Base-by-base conservation (phyloP, 2,113 vertebrate species). In the Notechis scutatus region DNA sequence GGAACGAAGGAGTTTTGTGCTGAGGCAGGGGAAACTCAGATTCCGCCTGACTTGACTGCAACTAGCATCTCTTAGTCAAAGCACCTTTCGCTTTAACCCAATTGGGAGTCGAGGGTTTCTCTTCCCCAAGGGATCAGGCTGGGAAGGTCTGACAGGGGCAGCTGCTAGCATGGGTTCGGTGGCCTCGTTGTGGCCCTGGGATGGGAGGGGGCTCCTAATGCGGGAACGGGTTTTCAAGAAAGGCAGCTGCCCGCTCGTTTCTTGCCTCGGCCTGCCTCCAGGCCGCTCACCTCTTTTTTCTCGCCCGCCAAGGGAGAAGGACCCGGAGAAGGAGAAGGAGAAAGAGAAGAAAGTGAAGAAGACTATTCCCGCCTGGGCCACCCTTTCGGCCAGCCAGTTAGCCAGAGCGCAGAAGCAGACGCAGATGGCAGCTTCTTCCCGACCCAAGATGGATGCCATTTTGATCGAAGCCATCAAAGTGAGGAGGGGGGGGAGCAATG, bases 351-450 rank as follows among this genome's bases (percentile, higher is more conserved):
- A 99, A 95, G 98, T 99, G 97, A 99, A 99, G 95, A 98, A 98
- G 97, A 99, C 98, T 50, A 99, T 99, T 96, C 99, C 99, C 52
- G 98, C 98, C 0, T 99, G 99, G 99, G 99, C 99, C 11, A 99
- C 98, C 3, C 97, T 99, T 92, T 97, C 98, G 26, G 97, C 98
- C 93, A 98, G 97, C 97, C 99, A 99, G 97, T 98, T 99, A 21
- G 98, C 98, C 26, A 97, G 98, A 2, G 98, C 98, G 8, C 97
- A 99, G 97, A 99, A 98, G 96, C 97, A 98, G 91, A 97, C 98
- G 24, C 97, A 98, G 20, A 98, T 98, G 96, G 97, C 98, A 93
- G 98, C 98, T 85, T 98, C 98, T 69, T 98, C 98, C n/a, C 98
- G 99, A 74, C 98, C 99, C 95, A 99, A 98, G 97, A 98, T 99